These are phyloP conservation scores for Brachylomia viminalis DNA, from an alignment of 2,888 invertebrate genomes.

Conservation along the genomic window DNA sequence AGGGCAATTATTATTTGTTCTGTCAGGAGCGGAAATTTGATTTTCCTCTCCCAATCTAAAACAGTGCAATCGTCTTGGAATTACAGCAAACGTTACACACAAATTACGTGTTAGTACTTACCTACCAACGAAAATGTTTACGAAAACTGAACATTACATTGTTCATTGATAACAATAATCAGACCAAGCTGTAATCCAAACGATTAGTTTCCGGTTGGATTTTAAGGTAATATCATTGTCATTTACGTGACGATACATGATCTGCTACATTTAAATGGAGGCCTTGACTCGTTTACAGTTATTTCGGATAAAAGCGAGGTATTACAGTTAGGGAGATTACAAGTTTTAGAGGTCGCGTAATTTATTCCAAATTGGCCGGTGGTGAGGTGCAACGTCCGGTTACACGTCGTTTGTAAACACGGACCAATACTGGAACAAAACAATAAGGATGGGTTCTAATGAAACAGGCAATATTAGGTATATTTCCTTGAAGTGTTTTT, in stretches of 20 bases:
- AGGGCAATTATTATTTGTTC: background rate
- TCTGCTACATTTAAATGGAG: conserved; percentile 38
- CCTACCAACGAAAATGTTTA: conserved; percentile 71
- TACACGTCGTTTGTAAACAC: background rate
- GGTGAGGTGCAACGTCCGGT: conserved; percentile 32
- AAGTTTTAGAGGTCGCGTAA: conserved; percentile 58
- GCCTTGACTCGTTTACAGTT: conserved; percentile 59
- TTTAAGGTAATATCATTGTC: conserved; percentile 37
- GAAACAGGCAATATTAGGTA: conserved; percentile 8
- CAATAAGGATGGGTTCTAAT: conserved; percentile 20
- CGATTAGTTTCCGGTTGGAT: conserved; percentile 64
- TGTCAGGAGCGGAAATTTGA: background rate
- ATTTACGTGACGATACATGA: conserved; percentile 32
- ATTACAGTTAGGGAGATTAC: conserved; percentile 50
- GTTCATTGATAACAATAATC: conserved; percentile 67
- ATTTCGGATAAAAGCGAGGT: conserved; percentile 54
- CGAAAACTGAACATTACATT: conserved; percentile 65
- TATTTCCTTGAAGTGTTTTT: conserved; percentile 49
- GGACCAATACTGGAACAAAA: background rate
- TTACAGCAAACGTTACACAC: conserved; percentile 42
- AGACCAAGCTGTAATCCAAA: conserved; percentile 54
- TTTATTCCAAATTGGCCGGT: conserved; percentile 49
- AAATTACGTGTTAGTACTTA: conserved; percentile 61
- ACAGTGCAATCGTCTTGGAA: conserved; percentile 17
- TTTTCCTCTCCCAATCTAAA: background rate